These are phyloP conservation scores for Odontamblyopus lacepedii DNA, from an alignment of 2,797 vertebrate genomes.

Conservation along the genomic window DNA sequence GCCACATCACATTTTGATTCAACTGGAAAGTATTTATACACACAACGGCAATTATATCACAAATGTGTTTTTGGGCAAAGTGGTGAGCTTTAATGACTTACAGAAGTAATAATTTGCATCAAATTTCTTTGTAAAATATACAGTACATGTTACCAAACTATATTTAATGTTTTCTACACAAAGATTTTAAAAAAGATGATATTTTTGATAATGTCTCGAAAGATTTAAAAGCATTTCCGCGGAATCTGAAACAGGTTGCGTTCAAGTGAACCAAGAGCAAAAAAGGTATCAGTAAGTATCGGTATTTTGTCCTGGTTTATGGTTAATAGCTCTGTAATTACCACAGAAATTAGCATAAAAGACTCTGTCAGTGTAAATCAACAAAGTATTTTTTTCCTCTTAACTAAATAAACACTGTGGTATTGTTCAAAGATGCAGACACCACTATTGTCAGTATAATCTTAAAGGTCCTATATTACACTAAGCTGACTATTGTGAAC, in stretches of 20 bases:
- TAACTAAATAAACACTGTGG: not conserved
- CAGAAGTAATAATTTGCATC: slow-evolving; percentile 75
- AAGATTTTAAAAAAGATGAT: slow-evolving; percentile 78
- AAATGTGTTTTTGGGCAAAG: slow-evolving; percentile 20
- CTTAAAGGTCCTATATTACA: too few species aligned
- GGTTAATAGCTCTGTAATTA: not conserved
- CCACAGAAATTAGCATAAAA: not conserved
- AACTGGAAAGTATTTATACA: not conserved
- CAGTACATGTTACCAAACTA: slow-evolving; percentile 68
- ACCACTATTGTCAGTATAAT: too few species aligned
- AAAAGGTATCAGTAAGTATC: too few species aligned
- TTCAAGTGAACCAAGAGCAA: not conserved
- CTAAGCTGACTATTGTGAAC: too few species aligned
- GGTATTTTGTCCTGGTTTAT: too few species aligned
- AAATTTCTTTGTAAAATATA: slow-evolving; percentile 73
- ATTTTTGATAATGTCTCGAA: slow-evolving; percentile 83
- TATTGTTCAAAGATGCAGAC: not conserved
- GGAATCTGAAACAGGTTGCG: slow-evolving; percentile 44
- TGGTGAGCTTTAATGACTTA: slow-evolving; percentile 66
- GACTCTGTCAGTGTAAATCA: too few species aligned
- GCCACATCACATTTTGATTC: slow-evolving; percentile 39
- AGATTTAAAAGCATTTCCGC: slow-evolving; percentile 60
- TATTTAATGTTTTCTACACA: slow-evolving; percentile 81
- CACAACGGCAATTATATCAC: not conserved
- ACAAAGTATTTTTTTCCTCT: too few species aligned